These are phyloP conservation scores for Agrotis exclamationis DNA, from an alignment of 2,888 invertebrate species.

Conservation along the genomic window DNA sequence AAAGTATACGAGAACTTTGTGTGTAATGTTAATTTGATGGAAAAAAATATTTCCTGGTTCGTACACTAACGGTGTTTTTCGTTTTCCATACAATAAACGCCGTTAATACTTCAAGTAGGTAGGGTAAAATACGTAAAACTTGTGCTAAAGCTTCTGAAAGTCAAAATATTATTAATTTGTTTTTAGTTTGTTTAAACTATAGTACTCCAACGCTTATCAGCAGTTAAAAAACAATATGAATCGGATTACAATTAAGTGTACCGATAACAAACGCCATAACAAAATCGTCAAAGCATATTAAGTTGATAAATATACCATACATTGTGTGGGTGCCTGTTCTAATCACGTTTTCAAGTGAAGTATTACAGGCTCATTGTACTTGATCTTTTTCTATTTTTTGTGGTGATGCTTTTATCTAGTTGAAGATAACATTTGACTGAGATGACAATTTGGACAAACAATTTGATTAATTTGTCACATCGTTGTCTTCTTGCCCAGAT, in stretches of 20 bases:
- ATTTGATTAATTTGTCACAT: background rate
- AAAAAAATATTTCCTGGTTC: too few species aligned
- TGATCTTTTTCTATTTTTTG: background rate
- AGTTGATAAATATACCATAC: slow-evolving; percentile 42
- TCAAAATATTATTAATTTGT: background rate
- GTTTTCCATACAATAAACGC: too few species aligned
- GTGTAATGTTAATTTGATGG: too few species aligned
- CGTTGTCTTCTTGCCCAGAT: too few species aligned
- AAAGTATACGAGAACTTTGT: too few species aligned
- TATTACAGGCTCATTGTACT: background rate
- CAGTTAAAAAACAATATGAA: slow-evolving; percentile 30
- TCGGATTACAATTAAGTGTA: slow-evolving; percentile 48
- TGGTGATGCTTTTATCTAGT: background rate
- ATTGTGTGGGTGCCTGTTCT: slow-evolving; percentile 8
- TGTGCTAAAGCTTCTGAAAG: background rate
- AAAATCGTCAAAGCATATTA: slow-evolving; percentile 19
- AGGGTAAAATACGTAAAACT: too few species aligned
- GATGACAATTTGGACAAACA: background rate
- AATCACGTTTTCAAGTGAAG: slow-evolving; percentile 7
- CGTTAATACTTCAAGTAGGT: too few species aligned
- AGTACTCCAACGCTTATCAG: slow-evolving; percentile 31
- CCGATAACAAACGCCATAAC: slow-evolving; percentile 42
- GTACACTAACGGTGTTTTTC: too few species aligned
- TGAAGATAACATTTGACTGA: background rate
- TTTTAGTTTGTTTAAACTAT: background rate